Conservation (phyloP, 2,888 invertebrate species). For the Himalopsyche tibetana region DNA sequence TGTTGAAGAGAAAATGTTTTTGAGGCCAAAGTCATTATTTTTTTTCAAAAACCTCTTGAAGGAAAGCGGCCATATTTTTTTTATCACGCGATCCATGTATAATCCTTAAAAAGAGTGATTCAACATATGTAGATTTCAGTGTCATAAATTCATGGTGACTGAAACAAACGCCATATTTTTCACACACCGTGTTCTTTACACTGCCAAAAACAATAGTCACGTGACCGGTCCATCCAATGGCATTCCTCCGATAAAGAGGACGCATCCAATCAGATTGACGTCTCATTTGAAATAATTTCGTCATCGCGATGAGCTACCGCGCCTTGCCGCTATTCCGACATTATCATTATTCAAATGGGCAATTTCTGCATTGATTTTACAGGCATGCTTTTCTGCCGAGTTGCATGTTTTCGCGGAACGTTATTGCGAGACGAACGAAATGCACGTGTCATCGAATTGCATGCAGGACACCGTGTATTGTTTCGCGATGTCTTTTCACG, state of each 20-base stretch:
- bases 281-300: conserved; percentile 54
- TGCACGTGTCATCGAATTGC: neutral
- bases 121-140: too few species aligned
- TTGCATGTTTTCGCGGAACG: conserved; percentile 42
- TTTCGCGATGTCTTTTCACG: neutral
- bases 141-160: too few species aligned
- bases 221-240: conserved; percentile 26
- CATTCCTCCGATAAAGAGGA: neutral
- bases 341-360: conserved; percentile 59
- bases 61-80: too few species aligned
- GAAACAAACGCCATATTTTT: neutral
- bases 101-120: too few species aligned
- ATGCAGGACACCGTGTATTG: neutral
- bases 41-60: too few species aligned
- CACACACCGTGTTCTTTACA: neutral
- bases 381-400: conserved; percentile 44
- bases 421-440: too few species aligned
- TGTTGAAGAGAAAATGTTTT: too few species aligned
- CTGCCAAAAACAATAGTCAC: conserved; percentile 44
- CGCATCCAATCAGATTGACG: conserved; percentile 40
- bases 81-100: too few species aligned
- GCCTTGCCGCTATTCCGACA: conserved; percentile 48
- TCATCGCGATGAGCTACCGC: conserved; percentile 35
- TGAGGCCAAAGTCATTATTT: too few species aligned
- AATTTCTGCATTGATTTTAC: conserved; percentile 50